Evolutionary conservation across 2,113 vertebrate species (phyloP).

Genomic region (Antechinus stuartii): DNA sequence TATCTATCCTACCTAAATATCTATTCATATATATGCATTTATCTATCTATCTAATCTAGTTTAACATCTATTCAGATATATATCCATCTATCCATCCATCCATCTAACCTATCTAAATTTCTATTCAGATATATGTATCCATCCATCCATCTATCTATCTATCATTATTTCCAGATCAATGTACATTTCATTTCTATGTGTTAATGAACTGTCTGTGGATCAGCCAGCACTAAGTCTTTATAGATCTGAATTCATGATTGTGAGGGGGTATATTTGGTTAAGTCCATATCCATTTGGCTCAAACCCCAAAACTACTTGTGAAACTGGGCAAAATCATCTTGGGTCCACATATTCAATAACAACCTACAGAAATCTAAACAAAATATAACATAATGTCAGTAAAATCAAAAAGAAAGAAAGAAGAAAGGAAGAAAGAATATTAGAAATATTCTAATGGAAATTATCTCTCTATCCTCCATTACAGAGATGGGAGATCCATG

Average conservation of each 20-base stretch:
- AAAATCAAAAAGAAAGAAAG: not conserved
- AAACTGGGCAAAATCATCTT: not conserved
- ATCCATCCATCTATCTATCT: too few relatives aligned
- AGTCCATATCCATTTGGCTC: not conserved
- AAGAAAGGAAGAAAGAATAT: not conserved
- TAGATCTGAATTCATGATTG: not conserved
- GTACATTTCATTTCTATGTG: not conserved
- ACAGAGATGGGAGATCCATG: not conserved
- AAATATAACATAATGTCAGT: not conserved
- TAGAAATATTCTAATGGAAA: not conserved
- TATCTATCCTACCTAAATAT: too few relatives aligned
- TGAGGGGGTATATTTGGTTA: not conserved
- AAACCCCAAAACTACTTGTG: not conserved
- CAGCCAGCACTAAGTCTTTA: not conserved
- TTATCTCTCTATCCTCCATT: not conserved
- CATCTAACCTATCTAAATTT: too few relatives aligned
- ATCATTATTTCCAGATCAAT: not conserved
- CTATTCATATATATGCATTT: too few relatives aligned
- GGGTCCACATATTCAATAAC: not conserved
- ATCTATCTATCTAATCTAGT: too few relatives aligned
- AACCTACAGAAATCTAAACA: not conserved
- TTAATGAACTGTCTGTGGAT: not conserved
- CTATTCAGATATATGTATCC: too few relatives aligned
- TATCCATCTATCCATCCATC: too few relatives aligned
- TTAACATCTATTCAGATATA: too few relatives aligned